Percentiles rank a stretch among this genome's conserved stretches.
Conservation (phyloP, 2,888 invertebrate species). For the Ophion obscuratus region DNA sequence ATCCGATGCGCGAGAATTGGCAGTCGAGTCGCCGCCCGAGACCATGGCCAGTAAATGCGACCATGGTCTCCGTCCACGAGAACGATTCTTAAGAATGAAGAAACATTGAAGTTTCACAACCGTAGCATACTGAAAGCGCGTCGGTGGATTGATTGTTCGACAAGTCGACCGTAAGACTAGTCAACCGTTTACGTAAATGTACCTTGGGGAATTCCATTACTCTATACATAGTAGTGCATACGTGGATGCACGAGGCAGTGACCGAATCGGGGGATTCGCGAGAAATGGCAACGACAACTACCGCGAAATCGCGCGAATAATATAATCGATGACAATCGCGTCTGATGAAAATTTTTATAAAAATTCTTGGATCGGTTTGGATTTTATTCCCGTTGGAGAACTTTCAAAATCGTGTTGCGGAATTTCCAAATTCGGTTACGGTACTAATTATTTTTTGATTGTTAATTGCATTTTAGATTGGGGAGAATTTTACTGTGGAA, state of each 20-base stretch:
- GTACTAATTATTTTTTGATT: no score
- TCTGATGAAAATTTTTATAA: not conserved
- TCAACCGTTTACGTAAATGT: not conserved
- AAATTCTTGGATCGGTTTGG: no score
- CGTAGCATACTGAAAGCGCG: constrained; percentile 9
- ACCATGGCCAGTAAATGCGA: constrained; percentile 46
- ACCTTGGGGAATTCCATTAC: constrained; percentile 45
- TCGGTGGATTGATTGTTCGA: constrained; percentile 20
- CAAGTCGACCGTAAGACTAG: constrained; percentile 21
- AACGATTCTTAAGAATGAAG: constrained; percentile 21
- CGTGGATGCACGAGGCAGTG: not conserved
- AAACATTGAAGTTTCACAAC: constrained; percentile 37
- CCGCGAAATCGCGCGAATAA: not conserved
- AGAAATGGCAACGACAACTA: not conserved
- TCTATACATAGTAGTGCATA: constrained; percentile 6
- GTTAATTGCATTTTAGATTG: no score
- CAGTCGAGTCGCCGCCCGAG: constrained; percentile 60
- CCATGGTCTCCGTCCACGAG: constrained; percentile 48
- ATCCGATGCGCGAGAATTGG: constrained; percentile 52
- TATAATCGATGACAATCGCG: not conserved
- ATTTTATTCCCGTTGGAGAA: not conserved
- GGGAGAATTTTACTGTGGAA: no score
- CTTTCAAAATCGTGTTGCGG: not conserved
- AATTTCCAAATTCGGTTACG: no score
- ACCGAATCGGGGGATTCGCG: not conserved